These are phyloP conservation scores for Urocolius indicus DNA, from an alignment of 2,113 vertebrate species.

Conservation along the genomic window DNA sequence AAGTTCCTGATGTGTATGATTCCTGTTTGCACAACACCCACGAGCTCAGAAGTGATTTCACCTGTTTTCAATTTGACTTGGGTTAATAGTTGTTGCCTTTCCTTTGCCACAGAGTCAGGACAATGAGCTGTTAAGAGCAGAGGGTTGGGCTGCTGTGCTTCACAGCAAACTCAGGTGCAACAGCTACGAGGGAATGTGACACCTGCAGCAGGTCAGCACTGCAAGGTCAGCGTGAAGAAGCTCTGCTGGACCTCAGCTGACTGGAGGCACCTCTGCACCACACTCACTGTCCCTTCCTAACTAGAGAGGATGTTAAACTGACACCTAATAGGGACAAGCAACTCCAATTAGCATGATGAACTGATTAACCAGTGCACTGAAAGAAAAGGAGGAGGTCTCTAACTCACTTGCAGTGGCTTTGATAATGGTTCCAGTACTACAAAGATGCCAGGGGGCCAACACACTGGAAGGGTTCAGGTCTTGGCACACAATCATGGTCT, in stretches of 20 bases:
- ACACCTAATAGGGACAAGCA: neutral
- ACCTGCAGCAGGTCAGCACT: neutral
- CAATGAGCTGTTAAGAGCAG: neutral
- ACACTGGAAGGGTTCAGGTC: neutral
- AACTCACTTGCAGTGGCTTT: neutral
- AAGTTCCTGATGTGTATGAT: neutral
- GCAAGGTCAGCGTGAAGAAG: neutral
- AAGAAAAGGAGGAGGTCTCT: neutral
- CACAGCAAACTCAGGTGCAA: neutral
- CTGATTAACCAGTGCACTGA: fast-evolving
- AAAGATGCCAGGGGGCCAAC: neutral
- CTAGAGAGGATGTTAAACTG: neutral
- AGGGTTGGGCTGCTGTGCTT: neutral
- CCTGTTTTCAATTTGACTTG: neutral
- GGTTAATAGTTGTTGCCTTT: neutral
- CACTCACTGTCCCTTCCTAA: neutral
- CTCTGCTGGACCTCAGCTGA: neutral
- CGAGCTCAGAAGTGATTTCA: neutral
- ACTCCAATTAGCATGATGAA: neutral
- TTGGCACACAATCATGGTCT: neutral
- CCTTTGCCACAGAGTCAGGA: neutral
- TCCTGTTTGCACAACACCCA: neutral
- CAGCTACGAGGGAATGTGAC: neutral
- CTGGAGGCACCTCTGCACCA: neutral
- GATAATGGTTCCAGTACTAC: neutral